phyloP scores from a whole-genome alignment of 2,888 invertebrate genomes.

The Geotrupes spiniger region DNA sequence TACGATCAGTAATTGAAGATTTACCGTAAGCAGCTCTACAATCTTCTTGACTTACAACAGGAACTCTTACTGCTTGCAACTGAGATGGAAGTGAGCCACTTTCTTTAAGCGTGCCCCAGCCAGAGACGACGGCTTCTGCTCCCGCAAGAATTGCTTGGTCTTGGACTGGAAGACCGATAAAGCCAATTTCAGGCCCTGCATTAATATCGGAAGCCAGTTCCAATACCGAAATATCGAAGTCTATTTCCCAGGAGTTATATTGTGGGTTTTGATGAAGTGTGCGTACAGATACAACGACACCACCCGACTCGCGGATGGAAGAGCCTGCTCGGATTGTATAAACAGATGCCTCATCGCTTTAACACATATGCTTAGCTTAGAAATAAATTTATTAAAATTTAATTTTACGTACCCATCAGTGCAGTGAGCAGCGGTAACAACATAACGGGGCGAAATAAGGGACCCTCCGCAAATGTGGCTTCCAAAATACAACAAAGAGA shows the following conservation, averaged over 20 bases:
- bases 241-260: constrained; percentile 15
- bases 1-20: too few species aligned
- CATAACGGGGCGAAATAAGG: constrained; percentile 24
- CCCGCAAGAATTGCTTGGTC: constrained; percentile 11
- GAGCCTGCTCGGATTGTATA: constrained; percentile 25
- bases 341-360: too few species aligned
- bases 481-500: constrained; percentile 26
- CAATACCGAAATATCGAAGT: constrained; percentile 24
- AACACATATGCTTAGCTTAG: too few species aligned
- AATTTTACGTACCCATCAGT: constrained; percentile 17
- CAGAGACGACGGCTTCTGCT: constrained; percentile 9
- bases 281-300: constrained; percentile 8
- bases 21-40: too few species aligned
- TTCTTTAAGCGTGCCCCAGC: constrained; percentile 21
- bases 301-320: constrained; percentile 16
- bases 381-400: too few species aligned
- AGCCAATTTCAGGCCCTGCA: constrained; percentile 6
- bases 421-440: constrained; percentile 36
- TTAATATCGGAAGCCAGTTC: constrained; percentile 10
- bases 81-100: constrained; percentile 17
- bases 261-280: constrained; percentile 20
- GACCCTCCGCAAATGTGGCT: constrained; percentile 33
- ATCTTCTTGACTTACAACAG: too few species aligned
- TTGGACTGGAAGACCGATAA: constrained; percentile 10
- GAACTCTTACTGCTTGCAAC: too few species aligned